These are phyloP conservation scores for Pungitius pungitius DNA, from an alignment of 2,113 vertebrate species.

Conservation along the genomic window DNA sequence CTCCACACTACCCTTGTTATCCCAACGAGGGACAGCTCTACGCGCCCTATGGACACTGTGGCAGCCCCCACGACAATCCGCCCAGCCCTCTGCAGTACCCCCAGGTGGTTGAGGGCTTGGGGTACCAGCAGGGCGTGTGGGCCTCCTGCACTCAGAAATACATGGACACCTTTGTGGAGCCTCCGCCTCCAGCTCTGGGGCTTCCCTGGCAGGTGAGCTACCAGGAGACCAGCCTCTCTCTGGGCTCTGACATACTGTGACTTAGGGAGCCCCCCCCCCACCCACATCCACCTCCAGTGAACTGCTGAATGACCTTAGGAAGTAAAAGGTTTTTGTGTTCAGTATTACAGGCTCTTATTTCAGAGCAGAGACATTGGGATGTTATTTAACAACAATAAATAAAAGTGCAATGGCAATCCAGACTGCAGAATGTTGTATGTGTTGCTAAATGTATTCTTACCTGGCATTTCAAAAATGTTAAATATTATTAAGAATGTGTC, in stretches of 20 bases:
- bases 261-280: neutral
- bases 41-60: conserved; percentile 64
- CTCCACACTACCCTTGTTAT: conserved; percentile 76
- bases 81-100: conserved; percentile 67
- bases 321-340: conserved; percentile 24
- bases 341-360: conserved; percentile 40
- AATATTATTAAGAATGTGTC: conserved; percentile 35
- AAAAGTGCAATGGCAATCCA: conserved; percentile 39
- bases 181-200: conserved; percentile 52
- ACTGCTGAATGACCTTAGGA: conserved; percentile 34
- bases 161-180: conserved; percentile 71
- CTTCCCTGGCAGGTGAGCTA: conserved; percentile 74
- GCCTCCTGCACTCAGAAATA: conserved; percentile 71
- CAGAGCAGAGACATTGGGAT: neutral
- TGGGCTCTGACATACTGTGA: conserved; percentile 62
- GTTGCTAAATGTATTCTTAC: neutral
- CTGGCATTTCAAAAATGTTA: conserved; percentile 24
- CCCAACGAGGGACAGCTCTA: conserved; percentile 69
- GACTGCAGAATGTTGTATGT: conserved; percentile 56
- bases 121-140: conserved; percentile 69
- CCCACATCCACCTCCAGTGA: conserved; percentile 5
- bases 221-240: conserved; percentile 54
- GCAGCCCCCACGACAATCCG: conserved; percentile 51
- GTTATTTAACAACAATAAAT: neutral
- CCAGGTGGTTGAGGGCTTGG: conserved; percentile 64